A percentile compares a stretch with the other conserved stretches of the same genome.
Conservation (phyloP, 2,888 invertebrate species). For the Campoletis raptor region DNA sequence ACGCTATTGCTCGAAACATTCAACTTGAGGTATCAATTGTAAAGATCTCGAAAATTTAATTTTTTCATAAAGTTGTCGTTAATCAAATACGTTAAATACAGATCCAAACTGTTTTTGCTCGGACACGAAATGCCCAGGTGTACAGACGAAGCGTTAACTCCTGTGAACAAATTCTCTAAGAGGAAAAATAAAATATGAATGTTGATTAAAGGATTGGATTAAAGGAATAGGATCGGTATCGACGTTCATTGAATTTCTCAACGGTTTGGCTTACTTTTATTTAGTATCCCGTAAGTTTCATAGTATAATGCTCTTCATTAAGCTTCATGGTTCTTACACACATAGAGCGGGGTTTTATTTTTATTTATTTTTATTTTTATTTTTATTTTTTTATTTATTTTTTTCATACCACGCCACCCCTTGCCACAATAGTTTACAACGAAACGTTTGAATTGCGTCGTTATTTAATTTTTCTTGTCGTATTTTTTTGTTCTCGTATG, state of each 20-base stretch:
- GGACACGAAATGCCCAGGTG: too few relatives aligned
- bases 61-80: too few relatives aligned
- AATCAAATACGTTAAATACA: too few relatives aligned
- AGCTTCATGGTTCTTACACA: slow-evolving; percentile 85
- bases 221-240: slow-evolving; percentile 27
- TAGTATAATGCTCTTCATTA: slow-evolving; percentile 85
- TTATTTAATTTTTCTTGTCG: slow-evolving; percentile 44
- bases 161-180: neutral
- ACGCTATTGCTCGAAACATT: too few relatives aligned
- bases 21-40: too few relatives aligned
- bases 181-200: neutral
- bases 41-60: too few relatives aligned
- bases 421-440: slow-evolving; percentile 80
- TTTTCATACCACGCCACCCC: slow-evolving; percentile 74
- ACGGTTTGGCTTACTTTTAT: slow-evolving; percentile 85
- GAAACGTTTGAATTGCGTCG: slow-evolving; percentile 72
- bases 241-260: slow-evolving; percentile 71
- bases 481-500: slow-evolving; percentile 44
- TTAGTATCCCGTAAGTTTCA: slow-evolving; percentile 84
- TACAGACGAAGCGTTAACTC: neutral
- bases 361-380: slow-evolving; percentile 39
- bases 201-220: neutral
- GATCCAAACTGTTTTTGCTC: too few relatives aligned
- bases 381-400: slow-evolving; percentile 25
- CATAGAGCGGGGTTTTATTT: slow-evolving; percentile 80